phyloP scores from a whole-genome alignment of 2,888 invertebrate species.

The Antitype chi region DNA sequence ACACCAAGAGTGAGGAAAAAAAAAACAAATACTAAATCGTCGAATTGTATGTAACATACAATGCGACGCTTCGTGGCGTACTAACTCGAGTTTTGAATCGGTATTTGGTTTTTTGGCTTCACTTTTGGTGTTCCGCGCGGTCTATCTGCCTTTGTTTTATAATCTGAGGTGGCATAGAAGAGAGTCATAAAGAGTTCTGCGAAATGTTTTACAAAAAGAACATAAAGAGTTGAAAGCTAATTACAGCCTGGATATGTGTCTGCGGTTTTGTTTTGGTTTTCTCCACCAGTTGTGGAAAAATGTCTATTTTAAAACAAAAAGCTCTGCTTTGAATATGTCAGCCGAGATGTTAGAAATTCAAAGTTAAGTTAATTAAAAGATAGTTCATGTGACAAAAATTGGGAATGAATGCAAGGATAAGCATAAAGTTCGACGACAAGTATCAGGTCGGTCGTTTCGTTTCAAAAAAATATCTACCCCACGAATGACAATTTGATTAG shows the following conservation, averaged over 20 bases:
- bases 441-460: not conserved
- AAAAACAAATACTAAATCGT: too few species aligned
- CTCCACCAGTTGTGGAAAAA: not conserved
- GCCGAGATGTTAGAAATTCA: not conserved
- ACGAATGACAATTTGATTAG: slow-evolving; percentile 22
- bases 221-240: not conserved
- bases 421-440: not conserved
- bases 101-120: too few species aligned
- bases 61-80: too few species aligned
- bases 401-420: not conserved
- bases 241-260: not conserved
- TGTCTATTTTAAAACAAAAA: not conserved
- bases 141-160: too few species aligned
- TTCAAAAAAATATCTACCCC: slow-evolving; percentile 15
- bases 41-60: too few species aligned
- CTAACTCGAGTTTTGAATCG: too few species aligned
- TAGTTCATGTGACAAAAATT: not conserved
- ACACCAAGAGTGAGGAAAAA: too few species aligned
- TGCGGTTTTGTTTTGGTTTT: not conserved
- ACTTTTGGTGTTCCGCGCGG: too few species aligned
- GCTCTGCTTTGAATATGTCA: not conserved
- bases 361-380: too few species aligned
- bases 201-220: not conserved
- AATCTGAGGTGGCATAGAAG: not conserved
- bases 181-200: not conserved